Evolutionary conservation across 2,888 invertebrate genomes (phyloP).

Genomic region (Protophormia terraenovae): DNA sequence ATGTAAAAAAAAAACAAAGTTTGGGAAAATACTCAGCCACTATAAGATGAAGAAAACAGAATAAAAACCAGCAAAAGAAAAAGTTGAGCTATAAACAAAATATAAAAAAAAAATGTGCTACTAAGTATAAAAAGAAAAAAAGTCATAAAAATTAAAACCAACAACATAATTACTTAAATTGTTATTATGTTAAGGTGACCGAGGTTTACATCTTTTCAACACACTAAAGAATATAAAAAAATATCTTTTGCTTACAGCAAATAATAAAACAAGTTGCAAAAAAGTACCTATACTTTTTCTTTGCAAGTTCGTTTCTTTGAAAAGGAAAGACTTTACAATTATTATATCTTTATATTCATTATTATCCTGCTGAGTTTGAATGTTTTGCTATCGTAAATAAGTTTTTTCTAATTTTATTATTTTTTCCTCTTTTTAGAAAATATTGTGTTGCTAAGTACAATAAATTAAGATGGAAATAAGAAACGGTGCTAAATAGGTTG

Average conservation of each 20-base stretch:
- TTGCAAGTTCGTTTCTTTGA: not conserved
- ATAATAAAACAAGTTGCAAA: not conserved
- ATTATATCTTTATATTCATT: slow-evolving; percentile 30
- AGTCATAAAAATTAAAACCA: slow-evolving; percentile 61
- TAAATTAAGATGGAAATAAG: not conserved
- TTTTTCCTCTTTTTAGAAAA: not conserved
- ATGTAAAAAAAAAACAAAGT: slow-evolving; percentile 8
- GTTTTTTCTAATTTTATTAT: not conserved
- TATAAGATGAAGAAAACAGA: not conserved
- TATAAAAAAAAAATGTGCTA: not conserved
- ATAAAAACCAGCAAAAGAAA: not conserved
- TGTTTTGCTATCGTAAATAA: slow-evolving; percentile 27
- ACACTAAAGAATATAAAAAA: not conserved
- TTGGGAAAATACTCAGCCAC: not conserved
- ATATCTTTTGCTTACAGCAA: not conserved
- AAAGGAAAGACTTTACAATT: not conserved
- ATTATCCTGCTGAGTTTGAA: slow-evolving; percentile 52
- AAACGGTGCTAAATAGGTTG: no score
- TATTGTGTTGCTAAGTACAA: not conserved
- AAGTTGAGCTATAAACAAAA: not conserved
- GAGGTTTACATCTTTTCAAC: slow-evolving; percentile 36
- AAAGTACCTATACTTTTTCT: not conserved
- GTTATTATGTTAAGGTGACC: slow-evolving; percentile 60
- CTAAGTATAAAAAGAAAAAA: not conserved
- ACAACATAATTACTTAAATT: slow-evolving; percentile 66